Percentiles rank a stretch among this genome's conserved stretches.
phyloP scores from a whole-genome alignment of 2,797 vertebrate species.

The Enteromius radiatus region DNA sequence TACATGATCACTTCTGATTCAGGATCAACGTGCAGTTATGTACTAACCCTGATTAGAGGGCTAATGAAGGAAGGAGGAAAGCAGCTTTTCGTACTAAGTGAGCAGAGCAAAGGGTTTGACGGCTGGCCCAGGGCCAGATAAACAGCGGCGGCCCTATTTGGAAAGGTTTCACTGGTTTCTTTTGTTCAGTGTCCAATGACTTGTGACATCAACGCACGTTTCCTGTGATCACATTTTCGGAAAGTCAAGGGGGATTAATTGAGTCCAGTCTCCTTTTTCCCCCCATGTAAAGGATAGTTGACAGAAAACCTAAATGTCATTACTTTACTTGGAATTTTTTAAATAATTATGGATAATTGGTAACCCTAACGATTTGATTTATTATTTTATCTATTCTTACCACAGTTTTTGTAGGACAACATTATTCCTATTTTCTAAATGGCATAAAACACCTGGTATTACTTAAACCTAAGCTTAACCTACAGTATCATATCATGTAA shows the following conservation, averaged over 20 bases:
- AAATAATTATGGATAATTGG: background rate
- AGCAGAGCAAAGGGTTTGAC: constrained; percentile 52
- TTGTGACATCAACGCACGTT: constrained; percentile 48
- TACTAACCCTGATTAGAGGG: constrained; percentile 56
- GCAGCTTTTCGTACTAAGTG: constrained; percentile 54
- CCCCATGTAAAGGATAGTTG: constrained; percentile 1
- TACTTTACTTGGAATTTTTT: constrained; percentile 1
- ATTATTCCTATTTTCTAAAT: background rate
- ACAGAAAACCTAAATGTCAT: background rate
- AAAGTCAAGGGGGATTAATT: constrained; percentile 53
- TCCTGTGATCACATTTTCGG: constrained; percentile 48
- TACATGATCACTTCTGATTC: constrained; percentile 53
- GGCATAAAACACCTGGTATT: background rate
- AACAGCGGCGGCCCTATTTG: constrained; percentile 48
- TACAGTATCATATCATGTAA: background rate
- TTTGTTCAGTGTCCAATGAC: constrained; percentile 56
- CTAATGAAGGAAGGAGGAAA: constrained; percentile 60
- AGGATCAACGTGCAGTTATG: constrained; percentile 46
- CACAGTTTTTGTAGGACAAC: background rate
- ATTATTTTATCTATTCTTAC: background rate
- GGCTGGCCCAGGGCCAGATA: constrained; percentile 48
- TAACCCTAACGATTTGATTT: background rate
- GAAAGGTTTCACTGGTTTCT: constrained; percentile 45
- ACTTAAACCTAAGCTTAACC: background rate
- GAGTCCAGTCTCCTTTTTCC: constrained; percentile 25